A percentile compares a stretch with the other conserved stretches of the same genome.
These are phyloP conservation scores for Zhengitettix transpicula DNA, from an alignment of 2,888 invertebrate genomes.

Conservation along the genomic window DNA sequence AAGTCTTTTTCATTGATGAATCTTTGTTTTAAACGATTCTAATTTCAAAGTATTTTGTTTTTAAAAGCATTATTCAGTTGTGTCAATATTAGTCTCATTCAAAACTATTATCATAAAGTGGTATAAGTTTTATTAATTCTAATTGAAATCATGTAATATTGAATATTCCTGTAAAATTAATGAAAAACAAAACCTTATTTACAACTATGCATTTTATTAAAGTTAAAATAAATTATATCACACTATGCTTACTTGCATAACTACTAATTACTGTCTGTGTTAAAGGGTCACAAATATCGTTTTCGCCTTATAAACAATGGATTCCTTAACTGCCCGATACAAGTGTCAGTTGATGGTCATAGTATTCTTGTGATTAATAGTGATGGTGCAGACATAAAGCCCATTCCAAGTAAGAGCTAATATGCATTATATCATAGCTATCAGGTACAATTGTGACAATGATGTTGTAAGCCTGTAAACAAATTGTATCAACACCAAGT, in stretches of 20 bases:
- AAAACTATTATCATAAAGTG: no score
- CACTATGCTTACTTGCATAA: not conserved
- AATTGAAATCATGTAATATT: no score
- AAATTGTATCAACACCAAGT: no score
- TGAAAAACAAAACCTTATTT: no score
- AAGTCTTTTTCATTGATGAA: constrained; percentile 6
- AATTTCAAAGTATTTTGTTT: no score
- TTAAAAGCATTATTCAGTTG: no score
- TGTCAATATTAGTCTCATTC: no score
- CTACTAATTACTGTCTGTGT: not conserved
- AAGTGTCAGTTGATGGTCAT: constrained; percentile 69
- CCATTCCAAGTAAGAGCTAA: constrained; percentile 43
- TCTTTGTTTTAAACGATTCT: not conserved
- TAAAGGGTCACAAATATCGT: constrained; percentile 53
- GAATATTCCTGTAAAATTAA: no score
- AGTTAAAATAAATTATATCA: not conserved
- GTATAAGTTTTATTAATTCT: no score
- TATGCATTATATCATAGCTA: no score
- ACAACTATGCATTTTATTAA: not conserved
- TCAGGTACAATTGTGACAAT: no score
- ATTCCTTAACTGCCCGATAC: constrained; percentile 74
- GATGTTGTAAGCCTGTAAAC: no score
- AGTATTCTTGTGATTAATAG: constrained; percentile 58
- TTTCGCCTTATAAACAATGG: constrained; percentile 73
- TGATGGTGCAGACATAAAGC: constrained; percentile 63